Evolutionary conservation across 2,797 vertebrate species (phyloP), one percentile per base, ranked within the genome.

Genomic region (Acrossocheilus fasciatus): DNA sequence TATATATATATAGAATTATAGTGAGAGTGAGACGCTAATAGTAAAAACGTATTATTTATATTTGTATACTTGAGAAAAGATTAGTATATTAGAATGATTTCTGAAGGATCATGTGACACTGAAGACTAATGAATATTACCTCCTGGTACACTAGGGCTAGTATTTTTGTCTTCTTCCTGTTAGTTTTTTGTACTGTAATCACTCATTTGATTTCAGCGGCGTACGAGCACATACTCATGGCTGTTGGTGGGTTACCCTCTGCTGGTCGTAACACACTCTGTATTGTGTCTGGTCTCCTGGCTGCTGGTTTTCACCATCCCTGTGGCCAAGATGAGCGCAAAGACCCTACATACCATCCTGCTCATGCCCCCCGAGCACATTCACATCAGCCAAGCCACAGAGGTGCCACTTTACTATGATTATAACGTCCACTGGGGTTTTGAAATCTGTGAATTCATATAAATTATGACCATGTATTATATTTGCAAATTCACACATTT

Each of bases 261-360:
- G 39, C 90, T 97, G 84, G 92, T 7, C 2, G 0, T 97, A 62
- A 88, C 95, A 79, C 97, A 98, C 1, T 91, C 88, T 18, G 83
- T 97, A 20, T 93, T 93, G 72, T 96, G 96, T 2, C 88, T 97
- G 26, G 1, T 95, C 6, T 93, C 96, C 5, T 97, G 96, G 96
- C 92, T 96, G 66, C 90, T 96, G 18, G 88, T 97, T 23, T 88
- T 97, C 90, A 96, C 96, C 85, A 97, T 97, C 90, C 96, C 96
- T 0, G 92, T 96, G 72, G 94, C 94, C 86, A 98, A 96, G 89
- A 94, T 97, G 95, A 97, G 95, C 0, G 90, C 91, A 69, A 95
- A 95, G 4, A 93, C 93, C 0, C 0, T 94, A 43, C 1, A 86
- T 6, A 91, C 89, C 0, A 88, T 97, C 64, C 92, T 97, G 9